phyloP scores from a whole-genome alignment of 2,888 invertebrate species.

The Polymixis flavicincta region DNA sequence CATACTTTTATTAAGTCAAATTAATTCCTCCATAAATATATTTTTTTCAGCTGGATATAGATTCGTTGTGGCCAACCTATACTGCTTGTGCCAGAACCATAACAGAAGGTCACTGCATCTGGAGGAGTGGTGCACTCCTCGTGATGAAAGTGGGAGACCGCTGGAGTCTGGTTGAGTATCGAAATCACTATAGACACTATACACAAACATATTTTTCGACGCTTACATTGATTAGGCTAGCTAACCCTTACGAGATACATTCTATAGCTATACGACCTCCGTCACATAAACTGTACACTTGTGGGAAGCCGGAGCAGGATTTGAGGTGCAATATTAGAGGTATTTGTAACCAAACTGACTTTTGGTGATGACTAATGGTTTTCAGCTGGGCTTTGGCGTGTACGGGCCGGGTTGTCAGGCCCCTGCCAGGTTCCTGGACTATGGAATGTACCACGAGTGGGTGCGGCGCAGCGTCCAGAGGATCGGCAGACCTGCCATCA shows the following conservation, averaged over 20 bases:
- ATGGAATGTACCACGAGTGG: slow-evolving; percentile 74
- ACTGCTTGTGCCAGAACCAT: slow-evolving; percentile 73
- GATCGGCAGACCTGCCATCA: slow-evolving; percentile 75
- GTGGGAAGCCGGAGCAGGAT: no score
- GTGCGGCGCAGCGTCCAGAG: slow-evolving; percentile 67
- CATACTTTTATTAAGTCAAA: not conserved
- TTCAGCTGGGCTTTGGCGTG: slow-evolving; percentile 78
- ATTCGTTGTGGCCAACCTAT: slow-evolving; percentile 74
- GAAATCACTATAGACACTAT: slow-evolving; percentile 53
- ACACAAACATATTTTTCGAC: no score
- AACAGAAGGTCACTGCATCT: slow-evolving; percentile 69
- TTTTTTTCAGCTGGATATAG: slow-evolving; percentile 68
- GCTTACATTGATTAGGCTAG: no score
- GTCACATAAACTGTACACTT: no score
- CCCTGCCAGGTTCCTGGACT: slow-evolving; percentile 79
- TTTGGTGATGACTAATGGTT: not conserved
- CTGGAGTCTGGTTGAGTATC: slow-evolving; percentile 71
- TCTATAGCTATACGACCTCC: no score
- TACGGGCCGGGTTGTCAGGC: slow-evolving; percentile 78
- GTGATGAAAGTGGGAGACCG: slow-evolving; percentile 64
- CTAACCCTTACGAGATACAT: no score
- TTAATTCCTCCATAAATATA: not conserved
- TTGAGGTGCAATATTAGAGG: no score
- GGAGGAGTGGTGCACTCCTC: slow-evolving; percentile 75
- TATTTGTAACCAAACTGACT: not conserved